Percentiles rank a stretch among this genome's conserved stretches.
phyloP scores from a whole-genome alignment of 1,140 invertebrate species.

The Dinothrombium tinctorium region DNA sequence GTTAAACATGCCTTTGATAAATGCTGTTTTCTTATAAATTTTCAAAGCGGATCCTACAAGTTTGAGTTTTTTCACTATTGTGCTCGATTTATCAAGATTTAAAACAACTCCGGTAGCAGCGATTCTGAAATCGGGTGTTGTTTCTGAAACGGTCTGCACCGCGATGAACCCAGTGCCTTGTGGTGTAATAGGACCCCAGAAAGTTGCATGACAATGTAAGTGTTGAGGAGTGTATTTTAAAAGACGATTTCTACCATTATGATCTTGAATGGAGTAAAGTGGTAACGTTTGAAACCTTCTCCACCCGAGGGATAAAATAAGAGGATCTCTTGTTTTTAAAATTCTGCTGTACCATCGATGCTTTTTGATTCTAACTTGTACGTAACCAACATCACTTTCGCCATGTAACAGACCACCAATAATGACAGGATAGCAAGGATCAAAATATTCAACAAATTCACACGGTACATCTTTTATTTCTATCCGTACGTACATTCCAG shows the following conservation, averaged over 20 bases:
- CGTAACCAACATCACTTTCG: conserved; percentile 81
- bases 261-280: conserved; percentile 79
- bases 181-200: conserved; percentile 86
- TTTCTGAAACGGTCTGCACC: conserved; percentile 43
- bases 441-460: conserved; percentile 78
- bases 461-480: conserved; percentile 54
- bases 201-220: conserved; percentile 78
- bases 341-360: conserved; percentile 93
- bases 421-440: conserved; percentile 72
- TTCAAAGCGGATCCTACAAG: conserved; percentile 72
- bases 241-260: conserved; percentile 68
- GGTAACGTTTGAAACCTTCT: conserved; percentile 83
- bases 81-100: conserved; percentile 72
- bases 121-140: conserved; percentile 59
- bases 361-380: conserved; percentile 73
- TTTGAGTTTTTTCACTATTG: conserved; percentile 93
- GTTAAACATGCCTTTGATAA: conserved; percentile 89
- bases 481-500: conserved; percentile 84
- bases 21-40: conserved; percentile 92
- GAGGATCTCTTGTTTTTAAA: conserved; percentile 79
- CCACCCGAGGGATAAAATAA: conserved; percentile 94
- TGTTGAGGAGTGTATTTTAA: conserved; percentile 95
- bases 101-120: conserved; percentile 83
- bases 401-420: conserved; percentile 73
- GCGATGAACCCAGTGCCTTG: conserved; percentile 83